These are phyloP conservation scores for Plestiodon gilberti DNA, from an alignment of 2,113 vertebrate genomes.

Conservation along the genomic window DNA sequence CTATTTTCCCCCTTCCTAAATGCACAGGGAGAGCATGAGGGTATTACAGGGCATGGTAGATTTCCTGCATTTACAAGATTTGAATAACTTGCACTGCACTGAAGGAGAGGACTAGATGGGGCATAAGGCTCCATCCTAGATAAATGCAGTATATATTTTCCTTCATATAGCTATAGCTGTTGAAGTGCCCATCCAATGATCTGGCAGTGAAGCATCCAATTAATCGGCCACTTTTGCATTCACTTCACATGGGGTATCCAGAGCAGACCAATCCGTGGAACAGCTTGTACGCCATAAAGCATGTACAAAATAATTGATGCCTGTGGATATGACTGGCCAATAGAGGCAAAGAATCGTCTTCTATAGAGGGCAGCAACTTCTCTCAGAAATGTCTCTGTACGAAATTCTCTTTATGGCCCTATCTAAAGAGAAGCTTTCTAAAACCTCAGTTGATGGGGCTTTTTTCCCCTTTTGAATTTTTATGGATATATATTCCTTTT, in stretches of 20 bases:
- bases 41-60: too few relatives aligned
- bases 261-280: conserved; percentile 55
- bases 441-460: conserved; percentile 30
- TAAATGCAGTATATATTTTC: too few relatives aligned
- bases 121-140: too few relatives aligned
- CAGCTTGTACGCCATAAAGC: conserved; percentile 46
- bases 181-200: not conserved
- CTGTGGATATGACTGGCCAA: conserved; percentile 61
- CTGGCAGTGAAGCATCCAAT: not conserved
- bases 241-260: conserved; percentile 49
- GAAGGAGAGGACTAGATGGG: not conserved
- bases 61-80: not conserved
- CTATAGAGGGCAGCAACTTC: conserved; percentile 36
- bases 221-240: conserved; percentile 43
- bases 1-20: too few relatives aligned
- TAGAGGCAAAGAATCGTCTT: conserved; percentile 48
- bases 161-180: too few relatives aligned
- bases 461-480: conserved; percentile 50
- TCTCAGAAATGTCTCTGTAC: conserved; percentile 53
- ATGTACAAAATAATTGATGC: conserved; percentile 54
- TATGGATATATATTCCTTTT: conserved; percentile 52
- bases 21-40: too few relatives aligned
- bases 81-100: not conserved
- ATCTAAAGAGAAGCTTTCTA: conserved; percentile 56
- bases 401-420: conserved; percentile 54